phyloP scores from a whole-genome alignment of 2,888 invertebrate species.

The Halictus ligatus region DNA sequence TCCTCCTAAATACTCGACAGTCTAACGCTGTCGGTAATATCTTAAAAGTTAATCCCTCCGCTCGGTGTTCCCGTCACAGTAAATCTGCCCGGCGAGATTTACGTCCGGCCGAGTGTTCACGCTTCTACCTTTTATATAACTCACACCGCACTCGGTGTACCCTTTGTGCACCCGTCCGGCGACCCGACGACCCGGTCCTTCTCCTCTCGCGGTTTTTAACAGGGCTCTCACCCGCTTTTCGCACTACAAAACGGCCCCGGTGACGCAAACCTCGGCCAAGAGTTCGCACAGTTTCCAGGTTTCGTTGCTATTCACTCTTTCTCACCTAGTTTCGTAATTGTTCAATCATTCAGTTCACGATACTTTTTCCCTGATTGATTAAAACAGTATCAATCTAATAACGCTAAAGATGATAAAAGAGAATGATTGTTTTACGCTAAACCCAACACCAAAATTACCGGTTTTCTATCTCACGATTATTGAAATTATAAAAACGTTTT shows the following conservation, averaged over 20 bases:
- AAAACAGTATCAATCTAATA: background rate
- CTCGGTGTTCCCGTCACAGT: slow-evolving; percentile 51
- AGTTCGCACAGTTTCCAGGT: background rate
- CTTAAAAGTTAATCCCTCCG: slow-evolving; percentile 57
- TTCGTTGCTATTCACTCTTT: background rate
- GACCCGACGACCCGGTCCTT: background rate
- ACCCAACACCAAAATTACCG: too few relatives aligned
- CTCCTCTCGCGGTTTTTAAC: background rate
- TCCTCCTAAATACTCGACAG: slow-evolving; percentile 40
- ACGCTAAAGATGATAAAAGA: background rate
- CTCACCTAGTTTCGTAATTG: background rate
- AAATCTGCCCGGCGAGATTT: slow-evolving; percentile 54
- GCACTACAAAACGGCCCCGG: background rate
- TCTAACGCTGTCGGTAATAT: slow-evolving; percentile 30
- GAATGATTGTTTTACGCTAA: too few relatives aligned
- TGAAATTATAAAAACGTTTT: too few relatives aligned
- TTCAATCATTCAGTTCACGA: too few relatives aligned
- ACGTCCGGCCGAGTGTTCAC: slow-evolving; percentile 21
- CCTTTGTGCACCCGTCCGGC: background rate
- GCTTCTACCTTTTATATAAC: slow-evolving; percentile 29
- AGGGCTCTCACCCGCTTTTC: background rate
- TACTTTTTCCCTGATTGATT: background rate
- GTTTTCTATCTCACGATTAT: too few relatives aligned
- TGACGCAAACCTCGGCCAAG: background rate
- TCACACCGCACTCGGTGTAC: background rate